These are phyloP conservation scores for Nephrotoma appendiculata DNA, from an alignment of 2,888 invertebrate genomes.

Conservation along the genomic window DNA sequence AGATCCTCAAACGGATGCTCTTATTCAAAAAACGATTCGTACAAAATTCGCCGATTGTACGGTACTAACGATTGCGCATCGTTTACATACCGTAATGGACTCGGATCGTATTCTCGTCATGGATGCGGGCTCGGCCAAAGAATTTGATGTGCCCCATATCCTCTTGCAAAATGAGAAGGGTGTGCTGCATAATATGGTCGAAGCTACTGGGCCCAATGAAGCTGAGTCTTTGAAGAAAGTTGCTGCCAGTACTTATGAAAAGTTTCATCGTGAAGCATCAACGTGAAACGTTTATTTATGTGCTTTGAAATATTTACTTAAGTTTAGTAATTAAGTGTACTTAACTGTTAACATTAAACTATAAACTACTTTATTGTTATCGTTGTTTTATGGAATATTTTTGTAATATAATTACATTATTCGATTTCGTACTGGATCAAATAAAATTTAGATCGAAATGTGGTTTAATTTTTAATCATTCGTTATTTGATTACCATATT, in stretches of 20 bases:
- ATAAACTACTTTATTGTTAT: neutral
- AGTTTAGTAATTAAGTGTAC: neutral
- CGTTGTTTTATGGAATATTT: neutral
- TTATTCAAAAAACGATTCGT: neutral
- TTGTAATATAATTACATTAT: neutral
- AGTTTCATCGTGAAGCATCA: neutral
- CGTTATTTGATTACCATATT: neutral
- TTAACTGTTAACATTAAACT: neutral
- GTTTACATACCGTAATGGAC: neutral
- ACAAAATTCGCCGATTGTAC: neutral
- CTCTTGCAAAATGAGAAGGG: constrained; percentile 39
- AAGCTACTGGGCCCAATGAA: constrained; percentile 43
- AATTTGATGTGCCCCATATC: constrained; percentile 28
- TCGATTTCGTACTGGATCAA: neutral
- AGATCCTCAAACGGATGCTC: constrained; percentile 30
- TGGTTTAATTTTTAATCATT: neutral
- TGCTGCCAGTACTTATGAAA: neutral
- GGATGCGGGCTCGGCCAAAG: constrained; percentile 62
- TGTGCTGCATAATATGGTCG: constrained; percentile 51
- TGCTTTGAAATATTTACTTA: neutral
- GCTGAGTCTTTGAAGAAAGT: neutral
- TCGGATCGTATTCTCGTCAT: constrained; percentile 40
- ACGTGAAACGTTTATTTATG: neutral
- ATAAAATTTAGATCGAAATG: neutral
- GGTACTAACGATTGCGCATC: neutral